Evolutionary conservation across 1,140 invertebrate genomes (phyloP), one percentile per base, ranked within the genome.

Genomic region (Euura lappo): DNA sequence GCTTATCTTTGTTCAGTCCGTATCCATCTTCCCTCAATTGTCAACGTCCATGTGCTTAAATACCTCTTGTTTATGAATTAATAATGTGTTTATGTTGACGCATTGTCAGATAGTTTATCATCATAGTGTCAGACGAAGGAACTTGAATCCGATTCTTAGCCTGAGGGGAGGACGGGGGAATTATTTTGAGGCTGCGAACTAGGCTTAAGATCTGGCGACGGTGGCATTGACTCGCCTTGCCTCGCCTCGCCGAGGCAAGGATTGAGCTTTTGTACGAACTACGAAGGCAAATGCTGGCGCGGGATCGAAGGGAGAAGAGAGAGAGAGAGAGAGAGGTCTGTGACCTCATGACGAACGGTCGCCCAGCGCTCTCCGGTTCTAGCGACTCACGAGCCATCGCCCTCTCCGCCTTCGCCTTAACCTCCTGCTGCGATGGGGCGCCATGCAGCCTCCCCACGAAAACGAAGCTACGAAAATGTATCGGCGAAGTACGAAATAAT

Each of bases 221-320:
- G 51, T 60, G 28, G 51, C 51, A 60, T 60, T 60, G 51, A 60
- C 51, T 60, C 51, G 28, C 28, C 28, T 28, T 28, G 28, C 28
- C n/a, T n/a, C n/a, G n/a, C n/a, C n/a, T n/a, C n/a, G n/a, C n/a
- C n/a, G n/a, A n/a, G n/a, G n/a, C n/a, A n/a, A n/a, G n/a, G n/a
- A n/a, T n/a, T 28, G 28, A 28, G 28, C 28, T 28, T 28, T 28
- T 28, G 28, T 28, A 28, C 28, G 28, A 28, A 28, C 28, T 28
- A 28, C 28, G 69, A 66, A 47, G 74, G 73, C 42, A 72, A 71
- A 75, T 79, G 45, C 72, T 68, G 76, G 73, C 76, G 74, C 68
- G 76, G 71, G 73, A 76, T 6, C 11, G 43, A 28, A 69, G 60
- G 60, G 66, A 77, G 81, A 45, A 47, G 69, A 70, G n/a, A 28